A percentile compares a stretch with the other conserved stretches of the same genome.
Conservation (phyloP, 2,797 vertebrate genomes). For the Bradypus variegatus region DNA sequence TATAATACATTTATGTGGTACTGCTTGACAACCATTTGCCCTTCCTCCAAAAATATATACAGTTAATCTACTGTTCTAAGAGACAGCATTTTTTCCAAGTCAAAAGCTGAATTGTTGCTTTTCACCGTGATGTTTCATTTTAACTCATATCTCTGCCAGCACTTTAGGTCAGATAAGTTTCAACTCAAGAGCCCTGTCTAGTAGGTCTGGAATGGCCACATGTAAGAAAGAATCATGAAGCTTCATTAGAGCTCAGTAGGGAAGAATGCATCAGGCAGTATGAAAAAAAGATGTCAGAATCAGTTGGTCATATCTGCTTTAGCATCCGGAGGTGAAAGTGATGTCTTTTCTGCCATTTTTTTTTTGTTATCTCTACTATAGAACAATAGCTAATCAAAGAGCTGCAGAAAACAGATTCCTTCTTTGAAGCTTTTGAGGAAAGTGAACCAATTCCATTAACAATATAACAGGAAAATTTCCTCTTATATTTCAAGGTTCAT, state of each 20-base stretch:
- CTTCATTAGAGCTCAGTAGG: neutral
- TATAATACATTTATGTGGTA: neutral
- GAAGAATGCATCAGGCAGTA: neutral
- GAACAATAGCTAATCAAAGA: neutral
- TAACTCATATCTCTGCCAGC: neutral
- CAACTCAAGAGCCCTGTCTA: neutral
- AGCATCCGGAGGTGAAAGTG: neutral
- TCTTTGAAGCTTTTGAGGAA: neutral
- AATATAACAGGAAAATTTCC: neutral
- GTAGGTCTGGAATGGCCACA: neutral
- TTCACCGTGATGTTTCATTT: neutral
- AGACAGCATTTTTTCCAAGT: neutral
- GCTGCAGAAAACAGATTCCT: neutral
- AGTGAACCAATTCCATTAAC: neutral
- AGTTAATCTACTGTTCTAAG: neutral
- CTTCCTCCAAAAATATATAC: neutral
- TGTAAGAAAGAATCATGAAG: neutral
- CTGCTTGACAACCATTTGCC: neutral
- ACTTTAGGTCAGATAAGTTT: neutral
- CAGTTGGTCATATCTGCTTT: accelerated
- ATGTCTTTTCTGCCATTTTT: neutral
- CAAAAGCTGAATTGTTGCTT: neutral
- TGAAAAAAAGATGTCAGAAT: neutral
- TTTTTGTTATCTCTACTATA: neutral
- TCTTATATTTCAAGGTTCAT: neutral